phyloP scores from a whole-genome alignment of 2,888 invertebrate genomes.

The Heliconius aoede region DNA sequence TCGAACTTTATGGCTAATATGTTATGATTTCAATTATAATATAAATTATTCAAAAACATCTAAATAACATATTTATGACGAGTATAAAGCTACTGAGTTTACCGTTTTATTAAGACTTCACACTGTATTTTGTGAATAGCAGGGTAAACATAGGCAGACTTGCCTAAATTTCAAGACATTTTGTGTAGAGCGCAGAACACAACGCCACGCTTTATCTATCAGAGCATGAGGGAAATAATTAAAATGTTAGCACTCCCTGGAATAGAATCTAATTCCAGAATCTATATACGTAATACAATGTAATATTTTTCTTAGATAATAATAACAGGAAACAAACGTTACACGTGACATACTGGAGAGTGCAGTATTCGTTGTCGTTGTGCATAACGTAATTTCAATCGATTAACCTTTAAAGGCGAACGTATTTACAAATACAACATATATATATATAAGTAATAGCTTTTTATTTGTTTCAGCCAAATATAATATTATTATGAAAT shows the following conservation, averaged over 20 bases:
- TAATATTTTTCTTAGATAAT: neutral
- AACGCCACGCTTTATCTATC: too few species aligned
- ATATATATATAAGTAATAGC: neutral
- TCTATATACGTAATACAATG: neutral
- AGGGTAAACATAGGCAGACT: too few species aligned
- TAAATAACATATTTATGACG: neutral
- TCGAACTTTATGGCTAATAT: neutral
- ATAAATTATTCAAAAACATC: neutral
- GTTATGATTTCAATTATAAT: neutral
- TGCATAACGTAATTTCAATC: slow-evolving; percentile 12
- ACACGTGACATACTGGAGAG: neutral
- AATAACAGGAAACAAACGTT: slow-evolving; percentile 5
- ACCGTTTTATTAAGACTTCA: too few species aligned
- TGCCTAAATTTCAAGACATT: too few species aligned
- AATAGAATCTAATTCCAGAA: neutral
- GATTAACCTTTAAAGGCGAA: slow-evolving; percentile 10
- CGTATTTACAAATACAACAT: neutral
- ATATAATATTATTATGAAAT: neutral
- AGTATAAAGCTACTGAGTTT: neutral
- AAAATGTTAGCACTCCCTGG: too few species aligned
- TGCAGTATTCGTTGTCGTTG: neutral
- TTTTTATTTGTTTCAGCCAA: neutral
- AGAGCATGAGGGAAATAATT: too few species aligned
- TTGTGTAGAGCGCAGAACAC: too few species aligned
- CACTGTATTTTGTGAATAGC: too few species aligned